Evolutionary conservation across 2,797 vertebrate species (phyloP), one percentile per base, ranked within the genome.

Genomic region (Platyrinchus mystaceus): DNA sequence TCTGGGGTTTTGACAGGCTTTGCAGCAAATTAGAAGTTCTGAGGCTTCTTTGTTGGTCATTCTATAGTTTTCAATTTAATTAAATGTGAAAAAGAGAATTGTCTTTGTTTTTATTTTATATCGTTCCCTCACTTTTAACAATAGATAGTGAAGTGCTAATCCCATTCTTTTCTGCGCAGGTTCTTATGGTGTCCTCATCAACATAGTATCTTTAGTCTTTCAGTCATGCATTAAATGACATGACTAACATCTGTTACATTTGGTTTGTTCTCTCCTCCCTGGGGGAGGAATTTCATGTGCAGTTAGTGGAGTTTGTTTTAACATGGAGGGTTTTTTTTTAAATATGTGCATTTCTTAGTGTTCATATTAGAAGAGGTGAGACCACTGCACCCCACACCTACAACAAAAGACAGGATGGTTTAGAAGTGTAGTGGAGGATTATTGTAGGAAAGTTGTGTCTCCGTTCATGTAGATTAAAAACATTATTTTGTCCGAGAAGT

Each of bases 181-280:
- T 94, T 95, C 58, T 55, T 91, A 13, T 4, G 26, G 37, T 63
- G 53, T 64, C 69, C 69, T 88, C 43, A 66, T 71, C 58, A 64
- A n/a, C 67, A 13, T 11, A 83, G 47, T 64, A 41, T 68, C 87
- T 90, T 75, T 62, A 84, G 39, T 68, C 47, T 92, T 89, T 67
- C 95, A 96, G 67, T 92, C 96, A 93, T 93, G 95, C 89, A 91
- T 96, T 94, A 95, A 90, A 88, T 84, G 50, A 84, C 58, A 47
- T 30, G 74, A 79, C 47, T 69, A 94, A 93, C 96, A 93, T 94
- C 94, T 95, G 95, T 81, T 96, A 73, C 50, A 18, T 93, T 88
- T 66, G 30, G 19, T 76, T 91, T 94, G 73, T 78, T 82, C 59
- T 93, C 69, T 93, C 70, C 39, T 91, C 85, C 93, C 88, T 67